Conservation (phyloP, 2,113 vertebrate species). For the Scartelaos histophorus region DNA sequence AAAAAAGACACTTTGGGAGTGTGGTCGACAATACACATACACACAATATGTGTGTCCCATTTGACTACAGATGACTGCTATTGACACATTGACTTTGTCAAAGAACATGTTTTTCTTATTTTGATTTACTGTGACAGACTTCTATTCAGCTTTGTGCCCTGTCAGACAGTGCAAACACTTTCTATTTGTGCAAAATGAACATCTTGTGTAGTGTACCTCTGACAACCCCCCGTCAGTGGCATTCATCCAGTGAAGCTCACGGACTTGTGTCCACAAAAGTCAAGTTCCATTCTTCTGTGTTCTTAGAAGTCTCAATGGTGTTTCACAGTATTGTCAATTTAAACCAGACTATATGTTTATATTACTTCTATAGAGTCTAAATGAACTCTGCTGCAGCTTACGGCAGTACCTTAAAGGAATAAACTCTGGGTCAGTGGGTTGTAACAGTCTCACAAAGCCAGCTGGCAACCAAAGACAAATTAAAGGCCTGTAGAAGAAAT, state of each 20-base stretch:
- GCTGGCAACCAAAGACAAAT: slow-evolving; percentile 50
- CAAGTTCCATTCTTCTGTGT: slow-evolving; percentile 33
- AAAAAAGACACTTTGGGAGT: too few relatives aligned
- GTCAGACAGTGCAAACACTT: slow-evolving; percentile 66
- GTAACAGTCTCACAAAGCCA: slow-evolving; percentile 40
- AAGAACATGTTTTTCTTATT: neutral
- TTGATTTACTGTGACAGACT: slow-evolving; percentile 44
- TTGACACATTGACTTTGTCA: neutral
- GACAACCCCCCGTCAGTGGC: slow-evolving; percentile 57
- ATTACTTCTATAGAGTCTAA: neutral
- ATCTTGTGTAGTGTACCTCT: slow-evolving; percentile 81
- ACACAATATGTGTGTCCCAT: neutral
- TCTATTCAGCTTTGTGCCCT: slow-evolving; percentile 32
- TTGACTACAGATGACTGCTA: neutral
- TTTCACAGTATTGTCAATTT: neutral
- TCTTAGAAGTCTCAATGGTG: neutral
- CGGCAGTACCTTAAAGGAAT: slow-evolving; percentile 1
- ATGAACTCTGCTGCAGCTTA: neutral
- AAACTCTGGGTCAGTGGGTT: slow-evolving; percentile 34
- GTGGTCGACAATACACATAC: too few relatives aligned
- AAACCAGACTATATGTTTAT: neutral
- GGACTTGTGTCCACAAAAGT: slow-evolving; percentile 78
- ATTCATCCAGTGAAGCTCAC: slow-evolving; percentile 80
- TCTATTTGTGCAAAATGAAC: slow-evolving; percentile 88
- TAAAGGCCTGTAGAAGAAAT: slow-evolving; percentile 50